Base-by-base conservation (phyloP, 2,113 vertebrate genomes). In the Corythoichthys intestinalis region DNA sequence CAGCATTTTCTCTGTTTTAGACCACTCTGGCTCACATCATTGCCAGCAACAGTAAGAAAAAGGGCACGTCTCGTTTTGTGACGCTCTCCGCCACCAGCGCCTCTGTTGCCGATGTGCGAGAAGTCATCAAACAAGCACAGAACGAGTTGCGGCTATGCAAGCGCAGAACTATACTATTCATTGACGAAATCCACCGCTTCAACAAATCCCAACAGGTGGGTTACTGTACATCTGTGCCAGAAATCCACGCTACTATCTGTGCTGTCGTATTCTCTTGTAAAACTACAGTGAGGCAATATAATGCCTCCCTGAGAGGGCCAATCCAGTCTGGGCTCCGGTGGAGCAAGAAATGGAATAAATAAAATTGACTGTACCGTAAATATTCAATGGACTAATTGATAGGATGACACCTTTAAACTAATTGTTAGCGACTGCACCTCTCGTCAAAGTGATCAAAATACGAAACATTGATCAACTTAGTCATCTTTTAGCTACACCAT, bases 151-250 rank as follows among this genome's bases (percentile, higher is more conserved):
- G 94, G 7, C 94, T 98, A 82, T 96, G 93, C 90, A 97, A 95
- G 87, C 95, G 96, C 85, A 98, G 92, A 91, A 99, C 96, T 56
- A 94, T 99, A 80, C 91, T 99, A 73, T 99, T 99, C 86, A 95
- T 99, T 54, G 97, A 99, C 1, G 97, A 99, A 90, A 99, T 99
- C 67, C 97, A 99, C 86, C 96, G 96, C 66, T 99, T 99, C 86
- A 99, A 99, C 87, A 99, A 97, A 83, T 93, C 93, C 65, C 97
- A 99, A 74, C 97, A 99, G 97, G 97, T 99, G 89, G 5, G 47
- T 37, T 58, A 57, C 39, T 37, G 38, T 13, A 58, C 35, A 6
- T 56, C n/a, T 14, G 50, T n/a, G 50, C 20, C 53, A 56, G 20
- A 34, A 28, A 56, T 56, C 7, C 53, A 56, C 11, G 48, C 14